Conservation (phyloP, 2,888 invertebrate species). For the Autographa gamma region DNA sequence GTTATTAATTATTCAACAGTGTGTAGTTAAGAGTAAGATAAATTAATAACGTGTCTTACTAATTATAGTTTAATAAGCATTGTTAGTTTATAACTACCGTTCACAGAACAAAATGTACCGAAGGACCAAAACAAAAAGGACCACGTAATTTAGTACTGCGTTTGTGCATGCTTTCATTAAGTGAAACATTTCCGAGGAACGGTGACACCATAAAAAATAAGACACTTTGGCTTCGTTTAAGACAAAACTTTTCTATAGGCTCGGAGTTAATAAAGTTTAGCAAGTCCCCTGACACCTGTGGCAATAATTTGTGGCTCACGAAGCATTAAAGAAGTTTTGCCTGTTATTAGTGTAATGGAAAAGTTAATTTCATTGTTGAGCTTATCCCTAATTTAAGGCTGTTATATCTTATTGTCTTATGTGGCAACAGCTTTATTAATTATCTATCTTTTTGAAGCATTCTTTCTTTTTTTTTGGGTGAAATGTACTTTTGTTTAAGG, state of each 20-base stretch:
- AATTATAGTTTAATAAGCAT: background rate
- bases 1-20: conserved; percentile 47
- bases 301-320: conserved; percentile 43
- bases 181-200: background rate
- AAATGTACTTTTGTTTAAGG: too few species aligned
- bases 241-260: conserved; percentile 31
- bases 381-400: background rate
- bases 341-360: conserved; percentile 46
- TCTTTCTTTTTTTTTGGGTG: too few species aligned
- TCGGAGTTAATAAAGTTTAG: conserved; percentile 38
- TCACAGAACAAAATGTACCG: background rate
- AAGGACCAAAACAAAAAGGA: conserved; percentile 4
- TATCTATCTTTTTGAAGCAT: too few species aligned
- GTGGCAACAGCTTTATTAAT: background rate
- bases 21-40: conserved; percentile 30
- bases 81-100: background rate
- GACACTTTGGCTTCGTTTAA: conserved; percentile 33
- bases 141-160: background rate
- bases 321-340: conserved; percentile 46
- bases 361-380: conserved; percentile 43
- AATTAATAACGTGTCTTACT: conserved; percentile 36
- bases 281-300: conserved; percentile 51
- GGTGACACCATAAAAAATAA: conserved; percentile 20
- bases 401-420: conserved; percentile 4
- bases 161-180: background rate